phyloP scores from a whole-genome alignment of 2,797 vertebrate genomes.

The Gadopsis marmoratus region DNA sequence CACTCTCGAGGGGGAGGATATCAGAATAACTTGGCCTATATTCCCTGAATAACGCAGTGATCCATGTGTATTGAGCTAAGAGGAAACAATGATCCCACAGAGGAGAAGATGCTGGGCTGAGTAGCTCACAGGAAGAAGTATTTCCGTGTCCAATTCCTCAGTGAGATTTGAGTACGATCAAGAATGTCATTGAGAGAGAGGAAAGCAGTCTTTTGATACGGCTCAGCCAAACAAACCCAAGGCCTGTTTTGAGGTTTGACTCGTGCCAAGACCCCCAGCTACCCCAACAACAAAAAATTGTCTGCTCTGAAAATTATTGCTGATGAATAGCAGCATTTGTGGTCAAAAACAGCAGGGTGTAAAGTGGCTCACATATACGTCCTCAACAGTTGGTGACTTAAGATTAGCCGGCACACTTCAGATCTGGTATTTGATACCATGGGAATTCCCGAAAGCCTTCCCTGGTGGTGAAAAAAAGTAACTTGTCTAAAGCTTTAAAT shows the following conservation, averaged over 20 bases:
- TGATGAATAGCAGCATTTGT: slow-evolving; percentile 6
- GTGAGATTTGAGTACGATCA: slow-evolving; percentile 18
- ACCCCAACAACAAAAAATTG: background rate
- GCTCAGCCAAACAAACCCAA: slow-evolving; percentile 1
- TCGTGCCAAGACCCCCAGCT: background rate
- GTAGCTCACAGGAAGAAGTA: slow-evolving; percentile 17
- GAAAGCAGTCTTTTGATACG: slow-evolving; percentile 14
- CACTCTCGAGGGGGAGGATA: slow-evolving; percentile 63
- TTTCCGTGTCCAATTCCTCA: slow-evolving; percentile 42
- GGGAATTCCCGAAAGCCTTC: slow-evolving; percentile 47
- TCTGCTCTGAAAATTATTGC: slow-evolving; percentile 3
- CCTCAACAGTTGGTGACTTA: slow-evolving; percentile 31
- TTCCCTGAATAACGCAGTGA: slow-evolving; percentile 71
- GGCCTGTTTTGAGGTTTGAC: background rate
- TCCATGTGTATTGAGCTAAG: slow-evolving; percentile 58
- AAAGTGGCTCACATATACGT: slow-evolving; percentile 28
- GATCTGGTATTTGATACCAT: slow-evolving; percentile 61
- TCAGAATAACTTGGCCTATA: slow-evolving; percentile 80
- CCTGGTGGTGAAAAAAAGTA: slow-evolving; percentile 1
- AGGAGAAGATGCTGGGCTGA: slow-evolving; percentile 27
- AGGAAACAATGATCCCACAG: slow-evolving; percentile 67
- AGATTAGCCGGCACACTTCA: slow-evolving; percentile 43
- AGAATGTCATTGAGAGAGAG: slow-evolving; percentile 8
- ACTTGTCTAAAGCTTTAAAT: slow-evolving; percentile 57
- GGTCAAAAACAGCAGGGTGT: slow-evolving; percentile 21